phyloP scores from a whole-genome alignment of 1,140 invertebrate genomes.

The Macrostomum lignano region DNA sequence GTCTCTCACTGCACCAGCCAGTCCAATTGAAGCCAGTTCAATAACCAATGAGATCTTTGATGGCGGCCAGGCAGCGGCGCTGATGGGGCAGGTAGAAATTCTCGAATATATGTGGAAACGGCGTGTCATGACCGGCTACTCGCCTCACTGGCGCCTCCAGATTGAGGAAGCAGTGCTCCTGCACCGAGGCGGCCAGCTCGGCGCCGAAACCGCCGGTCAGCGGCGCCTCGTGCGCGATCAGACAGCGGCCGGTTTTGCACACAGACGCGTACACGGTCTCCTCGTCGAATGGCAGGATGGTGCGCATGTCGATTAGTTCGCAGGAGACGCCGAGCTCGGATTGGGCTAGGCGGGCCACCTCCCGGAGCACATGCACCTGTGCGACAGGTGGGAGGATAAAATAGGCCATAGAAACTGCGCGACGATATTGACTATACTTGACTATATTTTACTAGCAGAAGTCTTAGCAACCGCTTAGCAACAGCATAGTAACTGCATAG shows the following conservation, averaged over 20 bases:
- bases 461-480: too few species aligned
- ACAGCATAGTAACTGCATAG: too few species aligned
- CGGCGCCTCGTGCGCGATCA: conserved; percentile 84
- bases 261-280: conserved; percentile 66
- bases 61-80: conserved; percentile 30
- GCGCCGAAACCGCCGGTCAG: conserved; percentile 72
- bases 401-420: too few species aligned
- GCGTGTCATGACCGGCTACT: conserved; percentile 83
- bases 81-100: conserved; percentile 77
- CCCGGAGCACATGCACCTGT: conserved; percentile 33
- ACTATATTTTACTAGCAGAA: too few species aligned
- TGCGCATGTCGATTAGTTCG: conserved; percentile 72
- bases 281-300: conserved; percentile 75
- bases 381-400: too few species aligned
- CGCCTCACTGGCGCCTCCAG: conserved; percentile 65
- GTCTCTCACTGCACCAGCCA: too few species aligned
- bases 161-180: conserved; percentile 73
- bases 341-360: conserved; percentile 58
- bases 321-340: conserved; percentile 48
- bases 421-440: too few species aligned
- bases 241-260: conserved; percentile 59
- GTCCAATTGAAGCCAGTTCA: too few species aligned
- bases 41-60: neutral
- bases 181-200: conserved; percentile 71
- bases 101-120: conserved; percentile 81